Evolutionary conservation across 2,113 vertebrate species (phyloP), one percentile per base, ranked within the genome.

Genomic region (Myocastor coypus): DNA sequence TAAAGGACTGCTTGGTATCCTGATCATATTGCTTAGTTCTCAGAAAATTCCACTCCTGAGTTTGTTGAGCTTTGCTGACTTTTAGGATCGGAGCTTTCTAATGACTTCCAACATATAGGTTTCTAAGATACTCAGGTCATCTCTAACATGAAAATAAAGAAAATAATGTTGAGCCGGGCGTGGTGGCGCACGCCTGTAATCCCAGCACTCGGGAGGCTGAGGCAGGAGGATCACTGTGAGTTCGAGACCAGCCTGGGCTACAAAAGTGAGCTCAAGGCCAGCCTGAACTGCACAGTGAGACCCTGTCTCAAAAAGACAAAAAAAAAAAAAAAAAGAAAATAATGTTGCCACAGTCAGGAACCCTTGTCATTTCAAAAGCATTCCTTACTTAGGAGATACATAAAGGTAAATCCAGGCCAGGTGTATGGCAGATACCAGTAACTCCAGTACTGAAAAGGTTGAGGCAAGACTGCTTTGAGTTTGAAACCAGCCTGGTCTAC

Each of bases 371-470:
- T 40, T 83, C 82, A 64, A 94, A 97, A 89, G 77, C 28, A 52
- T 94, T 83, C 92, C 92, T 92, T 73, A 91, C 34, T 87, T 81
- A 91, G 59, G 30, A 88, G 40, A 86, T 12, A 64, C 84, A 96
- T 83, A 71, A 85, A 92, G 12, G 22, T 87, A 95, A 97, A 96
- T 50, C 40, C 75, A 78, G 42, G 28, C 42, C 71, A 30, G 75
- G 28, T 78, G 75, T 50, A 7, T 17, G 28, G 75, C 75, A 78
- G 75, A 78, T 6, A 50, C 42, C 75, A 50, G 2, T 50, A 78
- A 78, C 32, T 7, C 26, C 28, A 46, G 42, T 46, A 50, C 42
- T 78, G 26, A 16, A 13, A 13, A 78, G 40, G 42, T 1, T 32
- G 42, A 32, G 42, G 28, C 42, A 78, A 30, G 26, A 50, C 13